Percentiles rank a stretch among this genome's conserved stretches.
Evolutionary conservation across 1,140 invertebrate species (phyloP).

Genomic region (Zaprionus davidi): DNA sequence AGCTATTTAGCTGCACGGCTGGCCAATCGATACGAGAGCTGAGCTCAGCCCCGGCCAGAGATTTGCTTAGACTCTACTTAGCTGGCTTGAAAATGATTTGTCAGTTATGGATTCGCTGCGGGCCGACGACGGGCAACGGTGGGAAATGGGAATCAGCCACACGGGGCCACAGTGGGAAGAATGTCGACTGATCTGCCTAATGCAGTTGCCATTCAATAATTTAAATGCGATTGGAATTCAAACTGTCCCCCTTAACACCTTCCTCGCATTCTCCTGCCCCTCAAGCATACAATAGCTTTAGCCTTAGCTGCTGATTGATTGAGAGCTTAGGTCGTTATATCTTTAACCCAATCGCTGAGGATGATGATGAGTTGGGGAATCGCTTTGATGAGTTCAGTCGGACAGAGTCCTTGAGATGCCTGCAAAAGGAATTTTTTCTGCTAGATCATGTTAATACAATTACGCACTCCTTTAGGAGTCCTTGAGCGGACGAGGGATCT

Average conservation of each 20-base stretch:
- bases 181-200: conserved; percentile 59
- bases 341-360: conserved; percentile 20
- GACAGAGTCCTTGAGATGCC: conserved; percentile 37
- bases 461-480: conserved; percentile 13
- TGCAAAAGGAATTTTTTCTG: conserved; percentile 27
- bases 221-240: conserved; percentile 47
- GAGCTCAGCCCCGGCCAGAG: conserved; percentile 12
- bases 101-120: conserved; percentile 49
- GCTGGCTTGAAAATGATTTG: conserved; percentile 67
- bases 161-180: neutral
- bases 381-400: conserved; percentile 31
- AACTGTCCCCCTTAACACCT: conserved; percentile 38
- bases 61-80: conserved; percentile 51
- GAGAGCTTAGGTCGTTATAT: conserved; percentile 64
- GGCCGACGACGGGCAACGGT: neutral
- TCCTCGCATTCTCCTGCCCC: neutral
- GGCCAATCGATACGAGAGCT: conserved; percentile 54
- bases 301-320: conserved; percentile 78
- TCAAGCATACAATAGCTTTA: conserved; percentile 67
- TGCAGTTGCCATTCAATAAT: conserved; percentile 69
- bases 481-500: conserved; percentile 12
- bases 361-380: conserved; percentile 40
- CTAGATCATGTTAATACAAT: conserved; percentile 36
- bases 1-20: conserved; percentile 65
- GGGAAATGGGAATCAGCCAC: neutral